These are phyloP conservation scores for Xenopus borealis DNA, from an alignment of 2,113 vertebrate genomes.

Conservation along the genomic window DNA sequence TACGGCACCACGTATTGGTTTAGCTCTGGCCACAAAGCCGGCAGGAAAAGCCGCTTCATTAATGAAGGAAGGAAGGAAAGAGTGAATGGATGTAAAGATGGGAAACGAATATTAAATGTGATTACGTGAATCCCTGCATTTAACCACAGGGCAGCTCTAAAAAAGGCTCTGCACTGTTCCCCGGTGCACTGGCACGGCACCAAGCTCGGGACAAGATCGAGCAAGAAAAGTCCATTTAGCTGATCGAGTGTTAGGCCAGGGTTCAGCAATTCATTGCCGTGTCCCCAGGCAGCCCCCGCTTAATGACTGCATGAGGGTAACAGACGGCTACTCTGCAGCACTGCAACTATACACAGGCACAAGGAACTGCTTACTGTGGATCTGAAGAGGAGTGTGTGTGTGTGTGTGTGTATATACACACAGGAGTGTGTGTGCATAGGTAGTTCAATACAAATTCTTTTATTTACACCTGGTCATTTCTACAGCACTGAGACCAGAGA, in stretches of 20 bases:
- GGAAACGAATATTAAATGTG: constrained; percentile 37
- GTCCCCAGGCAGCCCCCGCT: not conserved
- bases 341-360: not conserved
- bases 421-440: too few relatives aligned
- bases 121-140: constrained; percentile 22
- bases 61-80: constrained; percentile 35
- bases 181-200: constrained; percentile 36
- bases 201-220: constrained; percentile 30
- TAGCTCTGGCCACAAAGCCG: constrained; percentile 15
- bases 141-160: constrained; percentile 11
- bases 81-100: constrained; percentile 30
- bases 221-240: constrained; percentile 28
- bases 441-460: too few relatives aligned
- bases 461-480: too few relatives aligned
- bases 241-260: constrained; percentile 16
- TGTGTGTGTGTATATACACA: too few relatives aligned
- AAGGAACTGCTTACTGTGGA: too few relatives aligned
- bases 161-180: constrained; percentile 38
- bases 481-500: too few relatives aligned
- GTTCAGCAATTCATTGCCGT: constrained; percentile 37
- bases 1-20: not conserved
- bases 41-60: constrained; percentile 3
- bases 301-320: not conserved
- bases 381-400: too few relatives aligned
- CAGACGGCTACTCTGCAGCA: not conserved